These are phyloP conservation scores for Emydoidea blandingii DNA, from an alignment of 2,797 vertebrate species.

Conservation along the genomic window DNA sequence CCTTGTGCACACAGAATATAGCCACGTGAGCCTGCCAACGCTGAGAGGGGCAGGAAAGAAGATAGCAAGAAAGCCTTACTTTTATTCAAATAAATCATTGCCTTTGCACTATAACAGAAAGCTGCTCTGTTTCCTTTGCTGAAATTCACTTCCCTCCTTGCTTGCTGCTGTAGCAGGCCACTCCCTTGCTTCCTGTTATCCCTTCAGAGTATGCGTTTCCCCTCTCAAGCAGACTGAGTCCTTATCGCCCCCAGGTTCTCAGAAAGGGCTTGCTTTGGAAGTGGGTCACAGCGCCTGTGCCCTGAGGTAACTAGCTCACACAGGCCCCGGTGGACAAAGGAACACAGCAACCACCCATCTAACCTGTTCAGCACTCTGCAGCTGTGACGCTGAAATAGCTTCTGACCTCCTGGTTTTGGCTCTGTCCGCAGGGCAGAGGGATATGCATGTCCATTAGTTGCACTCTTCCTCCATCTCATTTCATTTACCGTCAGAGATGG, in stretches of 20 bases:
- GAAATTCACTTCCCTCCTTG: neutral
- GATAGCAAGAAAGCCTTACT: neutral
- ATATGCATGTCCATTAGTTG: neutral
- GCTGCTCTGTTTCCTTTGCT: neutral
- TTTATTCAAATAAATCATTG: neutral
- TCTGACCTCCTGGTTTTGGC: too few relatives aligned
- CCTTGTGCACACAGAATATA: neutral
- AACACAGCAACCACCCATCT: neutral
- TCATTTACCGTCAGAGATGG: neutral
- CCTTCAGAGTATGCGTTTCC: neutral
- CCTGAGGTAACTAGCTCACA: neutral
- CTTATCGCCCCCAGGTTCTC: neutral
- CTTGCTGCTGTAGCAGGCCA: neutral
- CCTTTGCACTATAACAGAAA: neutral
- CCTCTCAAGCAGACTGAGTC: neutral
- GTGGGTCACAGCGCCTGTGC: too few relatives aligned
- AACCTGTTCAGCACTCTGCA: neutral
- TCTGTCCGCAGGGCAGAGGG: neutral
- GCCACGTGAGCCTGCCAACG: neutral
- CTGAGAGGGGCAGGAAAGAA: neutral
- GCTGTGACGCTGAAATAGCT: neutral
- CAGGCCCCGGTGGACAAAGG: neutral
- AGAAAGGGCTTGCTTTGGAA: neutral
- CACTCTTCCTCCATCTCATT: too few relatives aligned
- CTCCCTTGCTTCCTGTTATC: neutral